Evolutionary conservation across 2,113 vertebrate genomes (phyloP), one percentile per base, ranked within the genome.

Genomic region (Trogon melanurus): DNA sequence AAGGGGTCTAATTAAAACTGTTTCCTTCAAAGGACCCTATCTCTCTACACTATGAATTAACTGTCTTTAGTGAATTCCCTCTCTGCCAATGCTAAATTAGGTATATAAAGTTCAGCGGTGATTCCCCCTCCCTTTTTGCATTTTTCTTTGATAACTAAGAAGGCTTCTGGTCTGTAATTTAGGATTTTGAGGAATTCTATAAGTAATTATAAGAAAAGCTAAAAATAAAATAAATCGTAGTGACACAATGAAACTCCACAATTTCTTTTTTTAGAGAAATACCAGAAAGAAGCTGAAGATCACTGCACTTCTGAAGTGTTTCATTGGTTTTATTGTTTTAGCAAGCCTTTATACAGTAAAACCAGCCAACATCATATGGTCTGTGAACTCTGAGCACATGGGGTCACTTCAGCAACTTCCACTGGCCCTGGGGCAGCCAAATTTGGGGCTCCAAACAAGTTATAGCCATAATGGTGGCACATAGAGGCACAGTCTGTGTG

Each of bases 391-490:
- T 74, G 50, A 87, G 67, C 56, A 74, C 15, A 16, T 2, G 4
- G 4, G 4, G 54, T 65, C 87, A 80, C 60, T 72, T 67, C 84
- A 79, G 67, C 71, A 88, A 66, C 53, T 79, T 79, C 54, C 67
- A 16, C 25, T 67, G 76, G 89, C 85, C 85, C 29, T 79, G 32
- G 36, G 50, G 57, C 84, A 79, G 60, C 6, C 3, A 4, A 16
- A 20, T 62, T 73, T 84, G 56, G 7, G 6, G 64, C 45, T 72
- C 75, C 58, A 56, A 89, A 60, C 10, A 90, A 90, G 76, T 96
- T 60, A 86, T 26, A 90, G 18, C 79, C 19, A 13, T 89, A 75
- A 89, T 36, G 45, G 75, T 86, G 65, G 72, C 72, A 76, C 87
- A 71, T 50, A 56, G 67, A 88, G 16, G 51, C 70, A 61, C 65